Base-by-base conservation (phyloP, 2,888 invertebrate genomes). In the Nephrotoma guestfalica region DNA sequence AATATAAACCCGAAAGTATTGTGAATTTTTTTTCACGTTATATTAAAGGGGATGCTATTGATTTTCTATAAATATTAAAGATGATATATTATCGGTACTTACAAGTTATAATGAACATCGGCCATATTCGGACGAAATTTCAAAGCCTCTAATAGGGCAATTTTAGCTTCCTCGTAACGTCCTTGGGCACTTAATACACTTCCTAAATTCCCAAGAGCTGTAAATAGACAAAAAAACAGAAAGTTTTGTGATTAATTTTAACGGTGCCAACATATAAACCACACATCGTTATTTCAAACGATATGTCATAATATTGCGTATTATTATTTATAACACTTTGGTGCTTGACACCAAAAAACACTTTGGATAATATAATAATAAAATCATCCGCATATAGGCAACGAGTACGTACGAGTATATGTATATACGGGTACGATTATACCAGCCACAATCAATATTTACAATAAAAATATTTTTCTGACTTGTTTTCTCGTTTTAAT, bases 71-170 rank as follows among this genome's bases (percentile, higher is more conserved):
- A 84, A 41, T 41, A 13, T 83, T 15, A 86, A 86, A 86, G 41
- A 18, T 41, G 86, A 86, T 41, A 41, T 30, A 30, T 30, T 30
- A 30, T 30, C 30, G 41, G 15, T 91, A 97, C 98, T 97, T 93
- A 98, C 98, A 98, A 93, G 93, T 99, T 99, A 92, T 99, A 99
- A 93, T 99, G 98, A 87, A 98, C 98, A 92, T 99, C 99, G 87
- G 99, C 99, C 98, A 99, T 99, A 92, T 98, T 99, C 89, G 97
- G 96, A 91, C 98, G 94, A 93, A 96, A 95, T 89, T 95, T 94
- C 88, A 99, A 94, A 87, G 99, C 99, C 92, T 95, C 95, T 90
- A 96, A 94, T 92, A 98, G 98, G 86, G 98, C 98, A 90, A 94
- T 94, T 92, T 98, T 98, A 86, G 99, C 99, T 92, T 98, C 98